Conservation (phyloP, 1,140 invertebrate species). For the Zophobas morio region DNA sequence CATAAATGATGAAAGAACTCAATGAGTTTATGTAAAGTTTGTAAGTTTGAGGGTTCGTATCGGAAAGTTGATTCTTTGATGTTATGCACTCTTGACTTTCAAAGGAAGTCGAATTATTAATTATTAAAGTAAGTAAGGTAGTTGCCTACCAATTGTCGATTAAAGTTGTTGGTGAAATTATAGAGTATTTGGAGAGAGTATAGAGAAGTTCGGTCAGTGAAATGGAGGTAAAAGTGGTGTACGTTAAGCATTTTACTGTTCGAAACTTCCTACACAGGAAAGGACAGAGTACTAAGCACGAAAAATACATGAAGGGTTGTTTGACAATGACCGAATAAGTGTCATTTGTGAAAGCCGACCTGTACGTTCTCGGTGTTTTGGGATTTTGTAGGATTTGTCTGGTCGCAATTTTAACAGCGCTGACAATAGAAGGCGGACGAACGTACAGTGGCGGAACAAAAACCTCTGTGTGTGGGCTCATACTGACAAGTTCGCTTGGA, state of each 20-base stretch:
- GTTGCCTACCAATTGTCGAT: constrained; percentile 10
- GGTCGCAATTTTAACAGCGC: not conserved
- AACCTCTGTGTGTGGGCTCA: too few species aligned
- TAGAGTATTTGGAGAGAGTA: not conserved
- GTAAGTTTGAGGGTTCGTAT: constrained; percentile 4
- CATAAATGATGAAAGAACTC: constrained; percentile 11
- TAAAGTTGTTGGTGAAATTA: constrained; percentile 16
- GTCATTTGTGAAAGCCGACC: constrained; percentile 5
- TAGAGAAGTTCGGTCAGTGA: not conserved
- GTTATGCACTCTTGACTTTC: constrained; percentile 28
- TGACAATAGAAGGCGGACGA: not conserved
- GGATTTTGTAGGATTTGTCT: not conserved
- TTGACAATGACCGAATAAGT: not conserved
- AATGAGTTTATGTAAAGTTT: constrained; percentile 6
- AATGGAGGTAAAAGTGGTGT: too few species aligned
- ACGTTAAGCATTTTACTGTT: too few species aligned
- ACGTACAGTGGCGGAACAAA: too few species aligned
- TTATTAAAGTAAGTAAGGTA: constrained; percentile 13
- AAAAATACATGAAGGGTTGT: not conserved
- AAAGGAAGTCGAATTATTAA: constrained; percentile 30
- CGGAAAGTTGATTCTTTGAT: constrained; percentile 15
- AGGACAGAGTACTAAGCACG: not conserved
- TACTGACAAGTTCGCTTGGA: too few species aligned
- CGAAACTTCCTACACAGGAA: too few species aligned
- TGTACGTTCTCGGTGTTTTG: not conserved